Conservation (phyloP, 1,140 invertebrate species). For the Nymphalis io region DNA sequence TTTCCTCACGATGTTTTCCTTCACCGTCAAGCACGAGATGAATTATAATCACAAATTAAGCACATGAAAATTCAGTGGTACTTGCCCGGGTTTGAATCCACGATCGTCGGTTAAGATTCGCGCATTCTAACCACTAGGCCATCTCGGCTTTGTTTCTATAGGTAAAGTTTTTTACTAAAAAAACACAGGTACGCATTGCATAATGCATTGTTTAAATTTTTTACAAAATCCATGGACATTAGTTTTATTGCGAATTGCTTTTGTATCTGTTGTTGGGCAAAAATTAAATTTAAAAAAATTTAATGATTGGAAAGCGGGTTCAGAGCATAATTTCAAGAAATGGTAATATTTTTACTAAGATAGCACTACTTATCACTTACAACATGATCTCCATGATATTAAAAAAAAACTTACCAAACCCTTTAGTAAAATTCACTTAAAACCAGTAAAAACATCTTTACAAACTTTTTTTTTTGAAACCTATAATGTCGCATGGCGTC, state of each 20-base stretch:
- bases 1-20: too few species aligned
- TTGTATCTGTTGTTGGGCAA: slow-evolving; percentile 20
- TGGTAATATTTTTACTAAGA: neutral
- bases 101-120: too few species aligned
- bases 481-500: slow-evolving; percentile 9
- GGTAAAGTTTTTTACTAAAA: slow-evolving; percentile 15
- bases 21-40: too few species aligned
- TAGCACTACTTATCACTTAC: neutral
- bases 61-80: too few species aligned
- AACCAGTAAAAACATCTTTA: neutral
- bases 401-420: neutral
- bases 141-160: too few species aligned
- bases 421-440: too few species aligned
- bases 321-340: neutral
- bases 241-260: slow-evolving; percentile 18
- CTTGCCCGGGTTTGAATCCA: too few species aligned
- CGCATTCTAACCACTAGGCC: too few species aligned
- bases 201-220: slow-evolving; percentile 13
- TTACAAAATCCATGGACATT: slow-evolving; percentile 1
- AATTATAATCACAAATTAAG: too few species aligned
- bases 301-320: slow-evolving; percentile 12
- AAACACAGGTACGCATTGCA: slow-evolving; percentile 17
- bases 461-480: neutral
- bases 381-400: neutral
- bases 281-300: slow-evolving; percentile 3